Conservation (phyloP, 2,113 vertebrate genomes). For the Aldabrachelys gigantea region DNA sequence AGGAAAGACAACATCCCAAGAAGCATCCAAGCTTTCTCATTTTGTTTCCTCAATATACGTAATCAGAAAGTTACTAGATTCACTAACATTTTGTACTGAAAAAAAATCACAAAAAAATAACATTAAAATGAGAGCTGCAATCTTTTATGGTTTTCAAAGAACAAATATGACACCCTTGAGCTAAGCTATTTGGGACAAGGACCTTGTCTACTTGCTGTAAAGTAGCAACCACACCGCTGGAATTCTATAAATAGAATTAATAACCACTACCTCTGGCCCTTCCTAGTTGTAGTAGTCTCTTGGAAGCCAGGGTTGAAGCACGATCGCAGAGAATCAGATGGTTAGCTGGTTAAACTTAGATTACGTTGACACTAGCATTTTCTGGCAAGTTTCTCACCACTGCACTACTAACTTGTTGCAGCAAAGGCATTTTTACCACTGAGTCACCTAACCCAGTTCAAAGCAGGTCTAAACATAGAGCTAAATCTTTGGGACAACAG, state of each 20-base stretch:
- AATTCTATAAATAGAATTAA: neutral
- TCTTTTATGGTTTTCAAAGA: neutral
- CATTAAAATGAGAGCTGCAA: no score
- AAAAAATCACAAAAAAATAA: neutral
- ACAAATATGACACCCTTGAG: neutral
- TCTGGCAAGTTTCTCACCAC: neutral
- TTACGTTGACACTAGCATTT: neutral
- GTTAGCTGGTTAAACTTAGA: neutral
- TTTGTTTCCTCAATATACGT: neutral
- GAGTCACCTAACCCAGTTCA: neutral
- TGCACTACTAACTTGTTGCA: neutral
- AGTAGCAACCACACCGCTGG: neutral
- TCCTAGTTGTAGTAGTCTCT: neutral
- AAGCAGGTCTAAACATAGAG: neutral
- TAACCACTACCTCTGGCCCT: neutral
- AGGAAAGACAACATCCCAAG: neutral
- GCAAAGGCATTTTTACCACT: neutral
- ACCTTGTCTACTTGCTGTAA: neutral
- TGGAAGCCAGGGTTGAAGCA: neutral
- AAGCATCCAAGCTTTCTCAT: neutral
- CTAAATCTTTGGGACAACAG: neutral
- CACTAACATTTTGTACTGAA: neutral
- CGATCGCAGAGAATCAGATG: rapidly evolving
- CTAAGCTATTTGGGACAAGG: neutral
- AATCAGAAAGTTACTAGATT: neutral